phyloP scores from a whole-genome alignment of 2,113 vertebrate species.

The Corythaixoides concolor region DNA sequence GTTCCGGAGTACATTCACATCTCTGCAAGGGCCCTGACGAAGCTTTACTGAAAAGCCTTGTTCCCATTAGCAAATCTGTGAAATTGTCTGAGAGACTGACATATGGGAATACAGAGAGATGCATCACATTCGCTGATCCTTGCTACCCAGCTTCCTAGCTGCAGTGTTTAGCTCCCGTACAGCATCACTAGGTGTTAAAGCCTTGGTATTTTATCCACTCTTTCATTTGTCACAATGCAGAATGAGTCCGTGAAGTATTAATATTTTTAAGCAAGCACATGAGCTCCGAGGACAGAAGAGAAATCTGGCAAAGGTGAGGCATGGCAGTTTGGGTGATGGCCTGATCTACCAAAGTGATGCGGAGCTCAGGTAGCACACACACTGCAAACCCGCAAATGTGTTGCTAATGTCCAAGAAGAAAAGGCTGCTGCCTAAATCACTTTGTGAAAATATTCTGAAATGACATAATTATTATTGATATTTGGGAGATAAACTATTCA shows the following conservation, averaged over 20 bases:
- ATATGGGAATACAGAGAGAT: background rate
- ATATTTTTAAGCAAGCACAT: background rate
- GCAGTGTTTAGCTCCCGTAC: background rate
- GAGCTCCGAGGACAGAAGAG: background rate
- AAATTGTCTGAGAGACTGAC: constrained; percentile 26
- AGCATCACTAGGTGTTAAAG: background rate
- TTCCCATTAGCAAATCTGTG: constrained; percentile 40
- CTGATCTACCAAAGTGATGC: background rate
- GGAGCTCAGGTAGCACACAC: background rate
- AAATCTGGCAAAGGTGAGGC: background rate
- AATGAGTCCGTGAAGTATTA: background rate
- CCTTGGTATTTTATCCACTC: background rate
- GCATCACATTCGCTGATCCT: background rate
- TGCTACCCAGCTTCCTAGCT: background rate
- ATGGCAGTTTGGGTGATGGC: background rate
- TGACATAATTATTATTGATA: background rate
- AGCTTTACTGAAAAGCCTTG: constrained; percentile 1
- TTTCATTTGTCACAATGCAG: background rate
- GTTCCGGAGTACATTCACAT: constrained; percentile 41
- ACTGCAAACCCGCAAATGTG: rapidly evolving
- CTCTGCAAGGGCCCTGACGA: background rate
- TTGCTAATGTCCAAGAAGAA: background rate
- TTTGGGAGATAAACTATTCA: background rate
- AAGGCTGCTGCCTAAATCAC: background rate
- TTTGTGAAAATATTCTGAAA: background rate